Percentiles rank a stretch among this genome's conserved stretches.
These are phyloP conservation scores for Alouatta palliata DNA, from an alignment of 2,113 vertebrate species.

Conservation along the genomic window DNA sequence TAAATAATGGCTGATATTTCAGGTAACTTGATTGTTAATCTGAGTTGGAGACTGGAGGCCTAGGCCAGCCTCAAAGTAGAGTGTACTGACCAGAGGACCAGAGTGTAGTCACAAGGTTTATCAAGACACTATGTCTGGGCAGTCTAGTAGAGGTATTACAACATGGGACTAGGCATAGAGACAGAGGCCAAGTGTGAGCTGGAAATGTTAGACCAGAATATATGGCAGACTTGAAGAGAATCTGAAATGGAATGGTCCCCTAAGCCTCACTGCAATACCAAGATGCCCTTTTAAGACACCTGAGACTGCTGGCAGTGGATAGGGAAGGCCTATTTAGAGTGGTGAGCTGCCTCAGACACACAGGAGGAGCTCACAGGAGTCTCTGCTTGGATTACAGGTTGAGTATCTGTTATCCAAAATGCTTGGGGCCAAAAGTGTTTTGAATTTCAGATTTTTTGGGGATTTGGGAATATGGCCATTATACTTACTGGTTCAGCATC, in stretches of 20 bases:
- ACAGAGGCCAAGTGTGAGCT: not conserved
- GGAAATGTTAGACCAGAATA: not conserved
- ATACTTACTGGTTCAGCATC: not conserved
- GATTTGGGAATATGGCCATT: not conserved
- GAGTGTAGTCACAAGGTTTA: not conserved
- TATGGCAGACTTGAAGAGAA: not conserved
- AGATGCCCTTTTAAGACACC: not conserved
- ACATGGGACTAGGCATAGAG: not conserved
- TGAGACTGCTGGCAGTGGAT: not conserved
- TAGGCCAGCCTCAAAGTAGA: not conserved
- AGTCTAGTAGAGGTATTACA: not conserved
- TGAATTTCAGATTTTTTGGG: not conserved
- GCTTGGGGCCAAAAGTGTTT: not conserved
- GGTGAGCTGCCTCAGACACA: not conserved
- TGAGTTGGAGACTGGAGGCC: not conserved
- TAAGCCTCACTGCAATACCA: not conserved
- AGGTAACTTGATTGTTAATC: not conserved
- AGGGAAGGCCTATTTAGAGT: not conserved
- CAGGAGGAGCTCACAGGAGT: not conserved
- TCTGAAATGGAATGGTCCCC: not conserved
- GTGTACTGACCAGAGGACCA: not conserved
- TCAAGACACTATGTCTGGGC: not conserved
- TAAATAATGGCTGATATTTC: constrained; percentile 35
- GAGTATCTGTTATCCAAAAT: not conserved
- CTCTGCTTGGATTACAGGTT: not conserved